These are phyloP conservation scores for Zaprionus tsacasi DNA, from an alignment of 1,140 invertebrate species.

Conservation along the genomic window DNA sequence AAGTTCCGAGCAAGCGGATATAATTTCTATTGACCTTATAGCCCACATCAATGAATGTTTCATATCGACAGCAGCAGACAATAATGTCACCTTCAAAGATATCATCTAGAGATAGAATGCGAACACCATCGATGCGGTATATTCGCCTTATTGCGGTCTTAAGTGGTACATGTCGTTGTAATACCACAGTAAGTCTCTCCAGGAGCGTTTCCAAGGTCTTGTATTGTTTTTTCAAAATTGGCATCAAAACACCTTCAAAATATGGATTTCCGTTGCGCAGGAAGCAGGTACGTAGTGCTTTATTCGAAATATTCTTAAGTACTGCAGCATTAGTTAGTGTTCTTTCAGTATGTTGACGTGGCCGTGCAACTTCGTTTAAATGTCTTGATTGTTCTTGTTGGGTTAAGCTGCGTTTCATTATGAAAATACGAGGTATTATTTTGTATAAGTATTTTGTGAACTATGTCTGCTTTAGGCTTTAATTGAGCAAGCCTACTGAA, in stretches of 20 bases:
- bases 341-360: not conserved
- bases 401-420: not conserved
- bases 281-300: slow-evolving; percentile 29
- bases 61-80: slow-evolving; percentile 38
- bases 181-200: slow-evolving; percentile 13
- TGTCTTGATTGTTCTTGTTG: not conserved
- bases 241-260: slow-evolving; percentile 30
- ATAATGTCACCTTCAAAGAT: slow-evolving; percentile 31
- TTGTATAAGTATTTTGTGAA: not conserved
- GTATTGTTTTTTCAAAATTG: slow-evolving; percentile 19
- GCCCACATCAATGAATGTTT: slow-evolving; percentile 8
- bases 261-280: slow-evolving; percentile 29
- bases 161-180: slow-evolving; percentile 9
- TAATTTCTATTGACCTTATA: slow-evolving; percentile 23
- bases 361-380: not conserved
- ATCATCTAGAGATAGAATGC: not conserved
- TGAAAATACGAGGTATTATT: not conserved
- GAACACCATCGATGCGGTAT: slow-evolving; percentile 32
- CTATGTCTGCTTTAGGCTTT: not conserved
- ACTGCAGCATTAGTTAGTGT: not conserved
- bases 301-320: not conserved
- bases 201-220: slow-evolving; percentile 5
- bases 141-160: slow-evolving; percentile 30
- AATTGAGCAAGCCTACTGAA: not conserved
- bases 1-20: not conserved